Evolutionary conservation across 2,113 vertebrate species (phyloP), one percentile per base, ranked within the genome.

Genomic region (Nerophis lumbriciformis): DNA sequence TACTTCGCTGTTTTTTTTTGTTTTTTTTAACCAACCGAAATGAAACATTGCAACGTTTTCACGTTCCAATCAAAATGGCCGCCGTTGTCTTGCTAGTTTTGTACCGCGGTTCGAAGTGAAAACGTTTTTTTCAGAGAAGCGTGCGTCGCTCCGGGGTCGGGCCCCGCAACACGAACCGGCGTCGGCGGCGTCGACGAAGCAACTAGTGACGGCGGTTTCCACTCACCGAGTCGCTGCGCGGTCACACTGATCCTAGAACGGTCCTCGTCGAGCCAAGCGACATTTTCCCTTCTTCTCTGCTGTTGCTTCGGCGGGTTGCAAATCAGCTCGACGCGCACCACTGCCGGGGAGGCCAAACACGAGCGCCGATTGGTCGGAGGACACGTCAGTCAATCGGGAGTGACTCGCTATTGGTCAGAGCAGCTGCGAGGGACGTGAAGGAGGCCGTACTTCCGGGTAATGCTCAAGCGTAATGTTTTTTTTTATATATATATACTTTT

Each of bases 241-340:
- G 62, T 58, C 83, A 82, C 59, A 85, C 90, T 92, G 90, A 92
- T 92, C 90, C 90, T 89, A 68, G 90, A 92, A 88, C 90, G 88
- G 90, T 90, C 83, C 75, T 76, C 49, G 61, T 64, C 57, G 51
- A 71, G 48, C 54, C 13, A 56, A 76, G 61, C 85, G 85, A 88
- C 85, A 88, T 86, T 87, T 88, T 85, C 58, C 56, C 73, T 87
- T 82, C 90, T 81, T 88, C 86, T 73, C 73, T 53, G 59, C 77
- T 76, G 63, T 21, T 49, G 59, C 82, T 77, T 78, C 82, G 73
- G 86, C 89, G 81, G 88, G 83, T 90, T 88, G 83, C 87, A 87
- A 89, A 89, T 90, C 88, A 90, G 90, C 89, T 68, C 14, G 53
- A 59, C 12, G 35, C 21, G 44, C 47, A 58, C 56, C 19, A 38